A percentile compares a stretch with the other conserved stretches of the same genome.
phyloP scores from a whole-genome alignment of 2,797 vertebrate genomes.

The Gorsachius magnificus region DNA sequence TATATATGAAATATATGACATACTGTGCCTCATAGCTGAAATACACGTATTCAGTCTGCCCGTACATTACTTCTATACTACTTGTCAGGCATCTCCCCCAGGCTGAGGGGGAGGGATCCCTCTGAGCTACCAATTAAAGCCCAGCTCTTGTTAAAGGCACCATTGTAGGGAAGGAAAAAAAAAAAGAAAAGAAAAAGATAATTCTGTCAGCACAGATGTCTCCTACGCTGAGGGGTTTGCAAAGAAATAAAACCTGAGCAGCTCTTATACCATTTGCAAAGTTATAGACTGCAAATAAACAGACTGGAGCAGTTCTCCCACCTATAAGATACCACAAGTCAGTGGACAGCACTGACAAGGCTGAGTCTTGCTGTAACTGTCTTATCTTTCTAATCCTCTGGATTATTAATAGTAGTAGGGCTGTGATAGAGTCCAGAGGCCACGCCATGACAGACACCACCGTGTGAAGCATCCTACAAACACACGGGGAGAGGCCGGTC shows the following conservation, averaged over 20 bases:
- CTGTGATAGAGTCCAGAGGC: conserved; percentile 56
- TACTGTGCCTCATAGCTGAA: background rate
- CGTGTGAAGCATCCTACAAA: conserved; percentile 23
- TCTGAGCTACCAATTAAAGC: conserved; percentile 25
- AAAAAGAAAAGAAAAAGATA: background rate
- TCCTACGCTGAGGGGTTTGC: conserved; percentile 50
- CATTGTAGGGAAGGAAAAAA: background rate
- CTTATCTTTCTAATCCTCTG: conserved; percentile 58
- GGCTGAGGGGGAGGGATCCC: background rate
- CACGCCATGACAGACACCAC: background rate
- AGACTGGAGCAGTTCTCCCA: background rate
- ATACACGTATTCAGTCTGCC: background rate
- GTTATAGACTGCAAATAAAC: conserved; percentile 57
- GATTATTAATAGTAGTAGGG: conserved; percentile 65
- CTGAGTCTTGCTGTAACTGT: background rate
- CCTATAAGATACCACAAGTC: conserved; percentile 23
- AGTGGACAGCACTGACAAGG: conserved; percentile 26
- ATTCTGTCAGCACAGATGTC: conserved; percentile 61
- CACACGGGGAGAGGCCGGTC: background rate
- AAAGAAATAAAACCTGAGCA: conserved; percentile 52
- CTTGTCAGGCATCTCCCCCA: conserved; percentile 30
- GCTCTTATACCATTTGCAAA: conserved; percentile 11
- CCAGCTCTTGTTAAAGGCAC: conserved; percentile 16
- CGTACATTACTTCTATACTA: background rate
- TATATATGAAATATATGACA: background rate